Conservation (phyloP, 1,140 invertebrate species). For the Nebria ingens region DNA sequence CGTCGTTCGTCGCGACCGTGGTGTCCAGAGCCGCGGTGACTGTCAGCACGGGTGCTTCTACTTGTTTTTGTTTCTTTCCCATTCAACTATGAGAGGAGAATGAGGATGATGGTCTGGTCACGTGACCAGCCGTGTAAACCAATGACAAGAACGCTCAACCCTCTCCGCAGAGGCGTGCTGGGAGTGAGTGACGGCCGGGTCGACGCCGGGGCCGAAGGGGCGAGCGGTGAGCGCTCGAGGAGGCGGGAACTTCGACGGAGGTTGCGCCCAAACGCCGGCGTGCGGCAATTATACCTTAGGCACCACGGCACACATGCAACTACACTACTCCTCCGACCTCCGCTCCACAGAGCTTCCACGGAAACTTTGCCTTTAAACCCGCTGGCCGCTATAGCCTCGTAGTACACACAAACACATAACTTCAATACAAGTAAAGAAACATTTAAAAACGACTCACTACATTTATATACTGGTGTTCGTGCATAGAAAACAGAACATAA, state of each 20-base stretch:
- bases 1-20: not conserved
- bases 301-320: no score
- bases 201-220: not conserved
- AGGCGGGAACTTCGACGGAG: slow-evolving; percentile 28
- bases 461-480: no score
- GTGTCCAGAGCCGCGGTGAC: not conserved
- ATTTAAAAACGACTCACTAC: no score
- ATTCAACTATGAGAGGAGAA: slow-evolving; percentile 23
- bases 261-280: slow-evolving; percentile 22
- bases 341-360: no score
- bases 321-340: no score
- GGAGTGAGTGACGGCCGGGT: not conserved
- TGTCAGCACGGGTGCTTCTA: slow-evolving; percentile 16
- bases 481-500: no score
- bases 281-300: slow-evolving; percentile 26
- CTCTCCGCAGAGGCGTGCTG: slow-evolving; percentile 18
- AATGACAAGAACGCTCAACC: slow-evolving; percentile 14
- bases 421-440: no score
- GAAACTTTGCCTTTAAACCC: no score
- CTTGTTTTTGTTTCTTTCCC: slow-evolving; percentile 37
- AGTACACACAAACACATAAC: no score
- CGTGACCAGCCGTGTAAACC: slow-evolving; percentile 21
- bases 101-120: slow-evolving; percentile 33
- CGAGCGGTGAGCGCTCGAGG: slow-evolving; percentile 3
- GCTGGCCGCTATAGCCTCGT: no score